phyloP scores from a whole-genome alignment of 2,797 vertebrate species.

The Schizopygopsis malacanthus region DNA sequence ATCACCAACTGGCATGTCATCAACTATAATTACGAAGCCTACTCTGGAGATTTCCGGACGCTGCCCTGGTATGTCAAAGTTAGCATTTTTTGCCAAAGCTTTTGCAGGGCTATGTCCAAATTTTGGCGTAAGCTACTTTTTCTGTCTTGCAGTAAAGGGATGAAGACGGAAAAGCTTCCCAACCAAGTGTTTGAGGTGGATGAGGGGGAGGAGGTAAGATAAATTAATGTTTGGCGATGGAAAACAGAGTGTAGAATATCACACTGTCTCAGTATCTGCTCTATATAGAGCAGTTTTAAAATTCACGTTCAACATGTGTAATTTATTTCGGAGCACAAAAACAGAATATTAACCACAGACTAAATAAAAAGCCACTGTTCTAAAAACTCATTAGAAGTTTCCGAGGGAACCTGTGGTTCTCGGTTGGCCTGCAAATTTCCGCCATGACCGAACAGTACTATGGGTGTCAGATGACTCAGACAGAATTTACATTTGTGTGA shows the following conservation, averaged over 20 bases:
- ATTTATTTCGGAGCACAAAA: not conserved
- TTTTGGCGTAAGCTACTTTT: slow-evolving; percentile 3
- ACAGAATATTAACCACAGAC: not conserved
- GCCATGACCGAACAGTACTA: not conserved
- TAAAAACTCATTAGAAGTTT: not conserved
- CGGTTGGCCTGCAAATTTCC: not conserved
- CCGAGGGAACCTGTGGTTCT: not conserved
- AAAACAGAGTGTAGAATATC: not conserved
- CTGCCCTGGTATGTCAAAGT: slow-evolving; percentile 86
- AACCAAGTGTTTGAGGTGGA: slow-evolving; percentile 93
- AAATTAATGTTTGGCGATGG: not conserved
- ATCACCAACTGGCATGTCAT: slow-evolving; percentile 94
- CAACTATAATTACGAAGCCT: slow-evolving; percentile 97
- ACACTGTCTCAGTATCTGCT: not conserved
- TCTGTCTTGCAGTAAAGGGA: slow-evolving; percentile 87
- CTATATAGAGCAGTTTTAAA: not conserved
- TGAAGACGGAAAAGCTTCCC: slow-evolving; percentile 94
- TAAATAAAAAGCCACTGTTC: not conserved
- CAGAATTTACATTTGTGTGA: not conserved
- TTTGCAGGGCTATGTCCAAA: slow-evolving; percentile 12
- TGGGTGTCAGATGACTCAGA: not conserved
- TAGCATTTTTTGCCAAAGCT: not conserved
- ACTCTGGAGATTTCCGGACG: slow-evolving; percentile 94
- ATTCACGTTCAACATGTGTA: not conserved
- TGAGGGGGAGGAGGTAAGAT: slow-evolving; percentile 94